phyloP scores from a whole-genome alignment of 2,888 invertebrate species.

The Notocelia uddmanniana region DNA sequence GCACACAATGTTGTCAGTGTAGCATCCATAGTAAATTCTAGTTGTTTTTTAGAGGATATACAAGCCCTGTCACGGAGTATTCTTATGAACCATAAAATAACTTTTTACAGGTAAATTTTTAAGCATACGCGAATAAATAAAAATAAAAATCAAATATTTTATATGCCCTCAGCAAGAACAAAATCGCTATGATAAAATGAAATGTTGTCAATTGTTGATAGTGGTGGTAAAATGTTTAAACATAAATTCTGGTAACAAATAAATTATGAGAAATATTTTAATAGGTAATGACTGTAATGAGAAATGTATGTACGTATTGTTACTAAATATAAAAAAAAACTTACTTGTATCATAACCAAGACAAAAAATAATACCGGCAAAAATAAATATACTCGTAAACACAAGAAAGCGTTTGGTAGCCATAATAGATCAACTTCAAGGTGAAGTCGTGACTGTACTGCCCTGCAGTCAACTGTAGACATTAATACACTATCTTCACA shows the following conservation, averaged over 20 bases:
- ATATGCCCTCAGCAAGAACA: too few relatives aligned
- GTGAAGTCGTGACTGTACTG: background rate
- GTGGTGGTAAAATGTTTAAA: background rate
- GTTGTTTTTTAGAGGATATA: too few relatives aligned
- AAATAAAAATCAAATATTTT: too few relatives aligned
- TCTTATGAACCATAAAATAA: too few relatives aligned
- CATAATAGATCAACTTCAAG: constrained; percentile 11
- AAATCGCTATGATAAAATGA: too few relatives aligned
- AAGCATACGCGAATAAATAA: too few relatives aligned
- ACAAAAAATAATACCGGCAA: background rate
- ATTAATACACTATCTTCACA: background rate
- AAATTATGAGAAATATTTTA: background rate
- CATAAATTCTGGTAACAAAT: background rate
- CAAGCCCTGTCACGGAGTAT: too few relatives aligned
- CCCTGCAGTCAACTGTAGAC: background rate
- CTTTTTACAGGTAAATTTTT: too few relatives aligned
- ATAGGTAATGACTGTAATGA: too few relatives aligned
- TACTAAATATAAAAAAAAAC: background rate
- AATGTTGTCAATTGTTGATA: background rate
- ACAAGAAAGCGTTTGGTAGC: background rate
- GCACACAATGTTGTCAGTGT: too few relatives aligned
- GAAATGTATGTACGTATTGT: too few relatives aligned
- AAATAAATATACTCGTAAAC: constrained; percentile 7
- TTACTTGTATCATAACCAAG: constrained; percentile 13
- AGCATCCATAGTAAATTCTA: too few relatives aligned